These are phyloP conservation scores for Bubo scandiacus DNA, from an alignment of 2,113 vertebrate genomes.

Conservation along the genomic window DNA sequence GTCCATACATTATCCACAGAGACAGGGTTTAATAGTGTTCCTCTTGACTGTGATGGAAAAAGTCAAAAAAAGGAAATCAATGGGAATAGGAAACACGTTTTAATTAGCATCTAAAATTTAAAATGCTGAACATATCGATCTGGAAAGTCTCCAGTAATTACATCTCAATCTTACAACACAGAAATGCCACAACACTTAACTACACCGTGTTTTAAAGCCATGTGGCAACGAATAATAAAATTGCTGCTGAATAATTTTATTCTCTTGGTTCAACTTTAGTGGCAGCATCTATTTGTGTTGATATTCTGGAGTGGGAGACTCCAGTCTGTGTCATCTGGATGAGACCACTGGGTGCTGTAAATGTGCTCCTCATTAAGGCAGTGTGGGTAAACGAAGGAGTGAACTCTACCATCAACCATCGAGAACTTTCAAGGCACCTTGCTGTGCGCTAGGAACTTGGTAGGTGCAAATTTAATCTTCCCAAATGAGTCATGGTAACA, in stretches of 20 bases:
- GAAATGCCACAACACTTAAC: neutral
- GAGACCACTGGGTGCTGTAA: neutral
- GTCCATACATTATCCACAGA: neutral
- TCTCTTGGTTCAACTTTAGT: neutral
- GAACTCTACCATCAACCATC: neutral
- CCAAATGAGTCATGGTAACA: neutral
- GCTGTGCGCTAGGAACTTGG: neutral
- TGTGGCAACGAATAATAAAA: neutral
- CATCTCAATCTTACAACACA: neutral
- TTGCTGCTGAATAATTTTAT: neutral
- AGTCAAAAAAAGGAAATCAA: neutral
- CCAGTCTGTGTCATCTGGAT: neutral
- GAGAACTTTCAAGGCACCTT: neutral
- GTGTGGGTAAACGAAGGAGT: neutral
- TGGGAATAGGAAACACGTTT: neutral
- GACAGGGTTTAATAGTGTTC: neutral
- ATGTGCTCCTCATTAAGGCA: neutral
- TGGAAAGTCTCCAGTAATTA: neutral
- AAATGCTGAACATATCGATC: neutral
- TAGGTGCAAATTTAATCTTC: neutral
- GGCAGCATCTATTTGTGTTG: neutral
- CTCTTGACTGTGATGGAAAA: neutral
- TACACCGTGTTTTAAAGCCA: neutral
- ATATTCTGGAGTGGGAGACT: neutral
- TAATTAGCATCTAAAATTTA: constrained; percentile 9